These are phyloP conservation scores for Erpetoichthys calabaricus DNA, from an alignment of 2,797 vertebrate genomes.

Conservation along the genomic window DNA sequence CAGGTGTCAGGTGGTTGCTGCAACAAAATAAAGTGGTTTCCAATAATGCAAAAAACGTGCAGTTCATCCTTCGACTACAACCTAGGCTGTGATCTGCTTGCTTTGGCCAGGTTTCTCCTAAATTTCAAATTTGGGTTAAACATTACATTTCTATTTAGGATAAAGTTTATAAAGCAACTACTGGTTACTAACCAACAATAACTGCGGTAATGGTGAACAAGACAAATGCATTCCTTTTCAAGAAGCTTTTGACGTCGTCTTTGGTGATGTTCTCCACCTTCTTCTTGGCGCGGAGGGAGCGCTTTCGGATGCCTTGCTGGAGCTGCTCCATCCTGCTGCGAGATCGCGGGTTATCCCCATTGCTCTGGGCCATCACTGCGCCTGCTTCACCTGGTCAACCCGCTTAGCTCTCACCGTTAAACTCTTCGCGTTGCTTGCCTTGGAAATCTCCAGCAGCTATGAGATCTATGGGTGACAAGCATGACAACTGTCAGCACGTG, in stretches of 20 bases:
- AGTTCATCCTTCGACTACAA: too few species aligned
- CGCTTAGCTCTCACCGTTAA: neutral
- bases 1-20: neutral
- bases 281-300: constrained; percentile 81
- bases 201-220: constrained; percentile 82
- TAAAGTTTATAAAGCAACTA: neutral
- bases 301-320: constrained; percentile 81
- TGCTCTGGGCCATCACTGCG: constrained; percentile 65
- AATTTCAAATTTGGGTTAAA: too few species aligned
- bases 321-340: constrained; percentile 73
- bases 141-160: too few species aligned
- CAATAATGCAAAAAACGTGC: neutral
- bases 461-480: neutral
- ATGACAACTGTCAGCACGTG: neutral
- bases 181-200: constrained; percentile 65
- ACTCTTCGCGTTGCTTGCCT: neutral
- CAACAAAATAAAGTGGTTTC: neutral
- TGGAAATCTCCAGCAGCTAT: neutral
- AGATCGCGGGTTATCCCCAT: constrained; percentile 57
- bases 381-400: neutral
- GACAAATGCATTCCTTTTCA: constrained; percentile 85
- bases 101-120: too few species aligned
- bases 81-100: too few species aligned
- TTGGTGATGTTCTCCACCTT: constrained; percentile 87
- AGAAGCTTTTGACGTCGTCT: constrained; percentile 76